Evolutionary conservation across 2,888 invertebrate genomes (phyloP).

Genomic region (Brachypalpus laphriformis): DNA sequence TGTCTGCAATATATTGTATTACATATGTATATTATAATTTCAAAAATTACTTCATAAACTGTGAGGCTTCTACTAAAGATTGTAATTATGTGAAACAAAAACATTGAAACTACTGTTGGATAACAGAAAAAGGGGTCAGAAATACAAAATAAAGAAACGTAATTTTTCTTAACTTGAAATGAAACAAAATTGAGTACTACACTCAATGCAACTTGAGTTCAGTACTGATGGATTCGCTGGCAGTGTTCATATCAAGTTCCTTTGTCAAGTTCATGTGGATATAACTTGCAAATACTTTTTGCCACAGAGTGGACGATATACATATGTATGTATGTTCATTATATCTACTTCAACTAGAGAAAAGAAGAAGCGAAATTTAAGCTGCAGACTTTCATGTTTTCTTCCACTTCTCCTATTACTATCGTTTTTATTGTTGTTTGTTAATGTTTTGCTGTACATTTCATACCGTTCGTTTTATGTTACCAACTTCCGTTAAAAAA

Average conservation of each 20-base stretch:
- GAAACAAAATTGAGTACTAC: not conserved
- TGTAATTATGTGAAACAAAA: not conserved
- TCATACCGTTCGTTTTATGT: constrained; percentile 59
- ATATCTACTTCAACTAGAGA: constrained; percentile 8
- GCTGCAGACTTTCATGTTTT: constrained; percentile 24
- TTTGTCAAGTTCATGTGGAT: constrained; percentile 49
- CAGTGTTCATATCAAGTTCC: constrained; percentile 31
- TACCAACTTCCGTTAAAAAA: constrained; percentile 63
- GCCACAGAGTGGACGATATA: not conserved
- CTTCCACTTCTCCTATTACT: constrained; percentile 19
- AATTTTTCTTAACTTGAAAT: not conserved
- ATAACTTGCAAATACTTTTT: constrained; percentile 30
- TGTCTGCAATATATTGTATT: too few relatives aligned
- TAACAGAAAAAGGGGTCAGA: not conserved
- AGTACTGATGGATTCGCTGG: not conserved
- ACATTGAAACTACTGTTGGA: not conserved
- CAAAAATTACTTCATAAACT: not conserved
- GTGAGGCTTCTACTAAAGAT: not conserved
- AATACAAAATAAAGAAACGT: not conserved
- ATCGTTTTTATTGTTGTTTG: not conserved
- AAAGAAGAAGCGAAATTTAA: constrained; percentile 15
- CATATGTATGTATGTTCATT: not conserved
- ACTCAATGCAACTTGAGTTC: not conserved
- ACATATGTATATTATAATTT: not conserved
- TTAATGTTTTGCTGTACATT: not conserved